Evolutionary conservation across 2,888 invertebrate genomes (phyloP).

Genomic region (Malacosoma neustria): DNA sequence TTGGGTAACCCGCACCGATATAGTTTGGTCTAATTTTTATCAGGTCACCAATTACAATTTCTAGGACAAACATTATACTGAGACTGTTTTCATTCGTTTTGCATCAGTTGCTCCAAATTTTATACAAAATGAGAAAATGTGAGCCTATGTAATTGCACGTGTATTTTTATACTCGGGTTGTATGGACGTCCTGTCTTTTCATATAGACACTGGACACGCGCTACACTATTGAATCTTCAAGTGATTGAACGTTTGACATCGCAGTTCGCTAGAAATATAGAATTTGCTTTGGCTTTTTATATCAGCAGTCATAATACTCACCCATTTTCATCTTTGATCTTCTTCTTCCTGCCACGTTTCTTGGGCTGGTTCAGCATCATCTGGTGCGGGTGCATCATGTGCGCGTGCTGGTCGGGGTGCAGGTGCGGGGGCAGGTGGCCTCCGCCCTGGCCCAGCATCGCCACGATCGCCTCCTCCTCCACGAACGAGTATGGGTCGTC

Average conservation of each 20-base stretch:
- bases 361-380: conserved; percentile 78
- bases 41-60: not conserved
- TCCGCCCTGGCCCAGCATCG: conserved; percentile 61
- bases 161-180: no score
- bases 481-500: conserved; percentile 92
- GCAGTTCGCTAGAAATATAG: no score
- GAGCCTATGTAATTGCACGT: no score
- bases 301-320: no score
- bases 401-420: conserved; percentile 44
- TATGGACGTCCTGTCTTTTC: no score
- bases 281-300: no score
- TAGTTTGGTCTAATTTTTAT: not conserved
- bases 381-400: conserved; percentile 57
- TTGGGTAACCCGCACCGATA: not conserved
- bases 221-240: no score
- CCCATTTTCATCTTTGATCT: conserved; percentile 80
- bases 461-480: conserved; percentile 82
- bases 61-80: not conserved
- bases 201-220: no score
- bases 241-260: no score
- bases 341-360: conserved; percentile 91
- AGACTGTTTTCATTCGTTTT: no score
- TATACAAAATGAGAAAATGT: no score
- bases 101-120: no score
- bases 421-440: conserved; percentile 40